phyloP scores from a whole-genome alignment of 2,113 vertebrate genomes.

The Tetrao urogallus region DNA sequence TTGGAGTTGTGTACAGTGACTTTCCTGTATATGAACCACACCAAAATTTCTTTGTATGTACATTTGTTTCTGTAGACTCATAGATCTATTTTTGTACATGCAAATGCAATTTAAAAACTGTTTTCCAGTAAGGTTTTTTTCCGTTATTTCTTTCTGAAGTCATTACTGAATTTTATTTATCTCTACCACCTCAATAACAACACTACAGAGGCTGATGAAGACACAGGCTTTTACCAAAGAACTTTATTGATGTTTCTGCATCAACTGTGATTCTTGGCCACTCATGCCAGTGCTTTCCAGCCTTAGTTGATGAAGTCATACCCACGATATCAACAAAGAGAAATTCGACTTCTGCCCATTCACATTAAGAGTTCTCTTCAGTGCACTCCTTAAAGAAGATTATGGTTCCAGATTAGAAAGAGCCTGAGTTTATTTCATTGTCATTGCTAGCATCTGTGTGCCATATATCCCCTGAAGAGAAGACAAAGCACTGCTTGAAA shows the following conservation, averaged over 20 bases:
- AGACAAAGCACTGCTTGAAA: background rate
- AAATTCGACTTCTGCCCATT: background rate
- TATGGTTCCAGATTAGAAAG: background rate
- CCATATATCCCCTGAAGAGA: background rate
- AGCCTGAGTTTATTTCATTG: background rate
- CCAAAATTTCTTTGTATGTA: background rate
- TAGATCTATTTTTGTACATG: background rate
- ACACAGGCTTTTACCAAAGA: background rate
- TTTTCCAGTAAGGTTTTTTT: background rate
- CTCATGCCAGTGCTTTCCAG: background rate
- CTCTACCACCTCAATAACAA: background rate
- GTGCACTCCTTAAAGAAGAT: background rate
- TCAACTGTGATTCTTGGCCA: slow-evolving; percentile 56
- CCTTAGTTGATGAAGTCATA: slow-evolving; percentile 12
- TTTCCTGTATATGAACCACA: background rate
- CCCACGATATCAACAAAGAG: background rate
- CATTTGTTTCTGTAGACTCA: background rate
- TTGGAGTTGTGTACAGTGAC: background rate
- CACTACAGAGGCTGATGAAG: background rate
- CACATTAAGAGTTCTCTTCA: background rate
- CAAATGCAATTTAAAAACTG: background rate
- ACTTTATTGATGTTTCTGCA: slow-evolving; percentile 21
- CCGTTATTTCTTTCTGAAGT: slow-evolving; percentile 2
- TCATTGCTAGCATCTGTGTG: background rate
- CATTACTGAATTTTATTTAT: background rate